Evolutionary conservation across 2,113 vertebrate species (phyloP).

Genomic region (Tragelaphus buxtoni): DNA sequence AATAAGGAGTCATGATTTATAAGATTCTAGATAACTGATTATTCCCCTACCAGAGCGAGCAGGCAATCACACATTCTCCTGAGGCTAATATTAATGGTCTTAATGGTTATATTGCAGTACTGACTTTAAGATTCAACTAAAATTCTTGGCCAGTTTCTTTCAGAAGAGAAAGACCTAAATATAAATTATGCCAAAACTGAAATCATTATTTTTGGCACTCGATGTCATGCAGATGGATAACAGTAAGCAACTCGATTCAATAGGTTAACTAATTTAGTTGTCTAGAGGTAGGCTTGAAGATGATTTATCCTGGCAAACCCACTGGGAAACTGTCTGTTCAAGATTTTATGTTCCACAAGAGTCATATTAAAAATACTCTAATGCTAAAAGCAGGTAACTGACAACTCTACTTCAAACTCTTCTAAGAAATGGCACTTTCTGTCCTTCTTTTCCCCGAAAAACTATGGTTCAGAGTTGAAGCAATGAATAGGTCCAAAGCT

Average conservation of each 20-base stretch:
- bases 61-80: background rate
- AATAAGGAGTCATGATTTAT: background rate
- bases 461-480: background rate
- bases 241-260: conserved; percentile 17
- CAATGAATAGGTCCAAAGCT: background rate
- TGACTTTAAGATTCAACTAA: background rate
- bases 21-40: background rate
- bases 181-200: conserved; percentile 14
- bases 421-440: background rate
- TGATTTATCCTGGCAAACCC: conserved; percentile 46
- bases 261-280: conserved; percentile 38
- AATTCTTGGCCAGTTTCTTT: background rate
- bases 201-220: conserved; percentile 17
- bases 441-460: background rate
- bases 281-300: background rate
- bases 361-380: background rate
- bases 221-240: conserved; percentile 52
- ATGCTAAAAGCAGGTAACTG: background rate
- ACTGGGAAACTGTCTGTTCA: conserved; percentile 41
- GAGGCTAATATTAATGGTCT: background rate
- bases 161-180: conserved; percentile 12
- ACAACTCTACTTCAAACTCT: background rate
- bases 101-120: background rate
- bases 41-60: background rate
- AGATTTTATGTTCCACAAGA: conserved; percentile 31